Evolutionary conservation across 2,888 invertebrate species (phyloP).

Genomic region (Capitulum mitella): DNA sequence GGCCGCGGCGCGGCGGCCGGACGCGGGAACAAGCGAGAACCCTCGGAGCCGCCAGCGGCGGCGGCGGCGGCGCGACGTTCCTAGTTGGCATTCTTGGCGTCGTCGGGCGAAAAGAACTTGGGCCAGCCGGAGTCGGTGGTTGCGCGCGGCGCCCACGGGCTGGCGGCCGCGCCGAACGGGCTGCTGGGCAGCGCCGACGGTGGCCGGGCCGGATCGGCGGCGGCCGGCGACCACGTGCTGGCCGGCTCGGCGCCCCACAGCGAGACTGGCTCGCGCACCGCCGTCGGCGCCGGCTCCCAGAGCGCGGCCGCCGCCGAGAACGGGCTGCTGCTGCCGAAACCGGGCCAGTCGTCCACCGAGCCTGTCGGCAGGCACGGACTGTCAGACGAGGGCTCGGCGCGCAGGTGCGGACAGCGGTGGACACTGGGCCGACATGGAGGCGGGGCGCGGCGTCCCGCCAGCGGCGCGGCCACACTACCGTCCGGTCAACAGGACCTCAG

Average conservation of each 20-base stretch:
- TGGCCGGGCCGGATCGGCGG: neutral
- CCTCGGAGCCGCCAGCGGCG: no score
- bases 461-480: no score
- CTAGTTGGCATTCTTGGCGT: neutral
- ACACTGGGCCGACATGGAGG: no score
- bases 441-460: no score
- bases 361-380: neutral
- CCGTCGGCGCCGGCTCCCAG: neutral
- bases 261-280: neutral
- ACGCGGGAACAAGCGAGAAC: no score
- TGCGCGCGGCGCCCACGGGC: conserved; percentile 9
- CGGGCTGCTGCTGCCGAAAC: neutral
- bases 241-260: neutral
- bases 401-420: no score
- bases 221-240: neutral
- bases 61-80: neutral
- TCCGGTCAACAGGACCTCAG: no score
- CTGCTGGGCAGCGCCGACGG: neutral
- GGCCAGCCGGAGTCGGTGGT: conserved; percentile 22
- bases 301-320: neutral
- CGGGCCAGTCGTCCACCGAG: conserved; percentile 8
- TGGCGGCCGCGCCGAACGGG: neutral
- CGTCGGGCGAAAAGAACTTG: neutral
- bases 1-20: no score
- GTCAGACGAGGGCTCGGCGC: no score